Base-by-base conservation (phyloP, 2,888 invertebrate genomes). In the Drosophila conformis region DNA sequence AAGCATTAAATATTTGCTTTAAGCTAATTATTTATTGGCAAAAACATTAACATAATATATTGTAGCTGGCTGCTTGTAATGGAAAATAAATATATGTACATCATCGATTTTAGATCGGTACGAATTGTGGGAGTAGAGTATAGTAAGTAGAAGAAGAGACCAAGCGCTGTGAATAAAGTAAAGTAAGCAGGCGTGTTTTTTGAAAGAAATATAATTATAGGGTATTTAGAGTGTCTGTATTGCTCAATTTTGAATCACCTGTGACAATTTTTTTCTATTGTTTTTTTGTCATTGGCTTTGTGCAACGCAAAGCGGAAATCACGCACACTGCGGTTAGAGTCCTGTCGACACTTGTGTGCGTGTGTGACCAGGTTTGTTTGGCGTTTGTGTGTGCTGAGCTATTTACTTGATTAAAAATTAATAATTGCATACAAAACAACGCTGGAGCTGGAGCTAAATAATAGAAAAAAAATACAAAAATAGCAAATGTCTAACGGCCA, bases 391-490 rank as follows among this genome's bases (percentile, higher is more conserved):
- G 57, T 59, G 46, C 72, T 63, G 56, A 74, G 82, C 70, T 87
- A 87, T 87, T 87, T 82, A 82, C 80, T 76, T 82, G 77, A 87
- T 87, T 89, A 89, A 87, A 89, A 87, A 87, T 87, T 89, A 84
- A 87, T 89, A 87, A 82, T 82, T 80, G 71, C 82, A 73, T 58
- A 72, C 76, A 73, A 80, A 86, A 65, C 69, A 49, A 11, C 40
- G 33, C 36, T 60, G 46, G 18, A 36, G 33, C 48, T 52, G 51
- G 38, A 36, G 51, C 29, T 35, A 53, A 56, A 36, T 27, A 54
- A 35, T 11, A 53, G 53, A 10, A 18, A 54, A 11, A 42, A 54
- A 18, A 42, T 49, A 60, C 36, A 56, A 29, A 36, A 38, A 80
- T 70, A 65, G 61, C 61, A 69, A 74, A 78, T 70, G 74, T 65